Evolutionary conservation across 2,113 vertebrate genomes (phyloP).

Genomic region (Lepus timidus): DNA sequence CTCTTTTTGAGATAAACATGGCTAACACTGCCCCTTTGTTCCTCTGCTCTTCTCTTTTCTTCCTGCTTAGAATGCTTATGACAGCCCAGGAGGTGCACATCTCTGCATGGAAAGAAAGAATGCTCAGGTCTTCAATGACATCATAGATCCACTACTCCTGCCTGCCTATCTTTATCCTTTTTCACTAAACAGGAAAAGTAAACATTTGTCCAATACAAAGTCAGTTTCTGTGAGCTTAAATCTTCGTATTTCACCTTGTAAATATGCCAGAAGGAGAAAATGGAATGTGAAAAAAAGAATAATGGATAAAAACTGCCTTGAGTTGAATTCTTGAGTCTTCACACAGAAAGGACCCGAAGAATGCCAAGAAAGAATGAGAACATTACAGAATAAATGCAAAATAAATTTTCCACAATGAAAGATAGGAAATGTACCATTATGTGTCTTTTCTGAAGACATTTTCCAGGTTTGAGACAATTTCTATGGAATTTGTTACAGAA

Average conservation of each 20-base stretch:
- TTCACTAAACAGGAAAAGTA: neutral
- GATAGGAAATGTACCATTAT: neutral
- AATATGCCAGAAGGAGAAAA: neutral
- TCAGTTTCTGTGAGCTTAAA: neutral
- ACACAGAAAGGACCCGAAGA: neutral
- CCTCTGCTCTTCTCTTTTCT: neutral
- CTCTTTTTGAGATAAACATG: neutral
- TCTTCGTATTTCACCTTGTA: neutral
- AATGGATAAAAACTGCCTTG: neutral
- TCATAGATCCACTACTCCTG: neutral
- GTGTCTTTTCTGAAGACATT: neutral
- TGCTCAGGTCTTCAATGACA: neutral
- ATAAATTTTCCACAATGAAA: neutral
- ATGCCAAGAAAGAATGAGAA: neutral
- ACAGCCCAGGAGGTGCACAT: neutral
- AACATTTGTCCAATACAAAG: neutral
- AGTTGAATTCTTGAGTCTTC: neutral
- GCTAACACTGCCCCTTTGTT: neutral
- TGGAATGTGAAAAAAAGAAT: neutral
- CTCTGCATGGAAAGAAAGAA: neutral
- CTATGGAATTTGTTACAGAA: constrained; percentile 46
- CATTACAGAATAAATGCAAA: neutral
- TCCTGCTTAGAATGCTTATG: neutral
- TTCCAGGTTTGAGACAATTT: constrained; percentile 44
- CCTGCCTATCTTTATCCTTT: neutral